A percentile compares a stretch with the other conserved stretches of the same genome.
phyloP scores from a whole-genome alignment of 1,140 invertebrate genomes.

The Gryon sp. region DNA sequence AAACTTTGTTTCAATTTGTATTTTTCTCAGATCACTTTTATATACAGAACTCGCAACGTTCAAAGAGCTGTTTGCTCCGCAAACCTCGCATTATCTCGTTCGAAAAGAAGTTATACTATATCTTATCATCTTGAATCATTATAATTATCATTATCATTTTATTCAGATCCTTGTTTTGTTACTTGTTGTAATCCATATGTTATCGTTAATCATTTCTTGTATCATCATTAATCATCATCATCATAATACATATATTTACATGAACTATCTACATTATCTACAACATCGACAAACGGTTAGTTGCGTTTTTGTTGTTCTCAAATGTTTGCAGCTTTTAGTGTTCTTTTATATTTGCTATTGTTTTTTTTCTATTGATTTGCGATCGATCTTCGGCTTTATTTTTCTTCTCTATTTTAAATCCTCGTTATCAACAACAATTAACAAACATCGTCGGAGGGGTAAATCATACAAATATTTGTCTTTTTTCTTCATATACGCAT shows the following conservation, averaged over 20 bases:
- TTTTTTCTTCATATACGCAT: no score
- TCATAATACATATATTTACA: constrained; percentile 74
- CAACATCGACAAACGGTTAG: constrained; percentile 79
- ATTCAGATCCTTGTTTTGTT: constrained; percentile 55
- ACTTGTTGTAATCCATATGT: constrained; percentile 38
- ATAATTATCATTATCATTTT: constrained; percentile 44
- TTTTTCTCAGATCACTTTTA: constrained; percentile 29
- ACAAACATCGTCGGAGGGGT: constrained; percentile 33
- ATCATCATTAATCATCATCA: no score
- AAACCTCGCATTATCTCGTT: constrained; percentile 11
- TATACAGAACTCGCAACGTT: constrained; percentile 35
- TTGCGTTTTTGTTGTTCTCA: constrained; percentile 67
- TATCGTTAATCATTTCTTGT: constrained; percentile 55
- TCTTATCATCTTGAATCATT: constrained; percentile 16
- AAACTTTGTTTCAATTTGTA: constrained; percentile 15
- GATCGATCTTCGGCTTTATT: neutral
- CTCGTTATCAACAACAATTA: constrained; percentile 55
- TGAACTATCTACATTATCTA: constrained; percentile 80
- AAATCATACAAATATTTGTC: constrained; percentile 53
- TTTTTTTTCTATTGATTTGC: constrained; percentile 13
- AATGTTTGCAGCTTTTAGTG: constrained; percentile 38
- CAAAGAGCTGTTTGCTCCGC: constrained; percentile 16
- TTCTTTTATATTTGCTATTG: neutral
- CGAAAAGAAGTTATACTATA: constrained; percentile 10
- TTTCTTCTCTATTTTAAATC: constrained; percentile 10